phyloP scores from a whole-genome alignment of 30 jellyfish, hydroid and myxozoan genomes.

The Hydractinia symbiolongicarpus region DNA sequence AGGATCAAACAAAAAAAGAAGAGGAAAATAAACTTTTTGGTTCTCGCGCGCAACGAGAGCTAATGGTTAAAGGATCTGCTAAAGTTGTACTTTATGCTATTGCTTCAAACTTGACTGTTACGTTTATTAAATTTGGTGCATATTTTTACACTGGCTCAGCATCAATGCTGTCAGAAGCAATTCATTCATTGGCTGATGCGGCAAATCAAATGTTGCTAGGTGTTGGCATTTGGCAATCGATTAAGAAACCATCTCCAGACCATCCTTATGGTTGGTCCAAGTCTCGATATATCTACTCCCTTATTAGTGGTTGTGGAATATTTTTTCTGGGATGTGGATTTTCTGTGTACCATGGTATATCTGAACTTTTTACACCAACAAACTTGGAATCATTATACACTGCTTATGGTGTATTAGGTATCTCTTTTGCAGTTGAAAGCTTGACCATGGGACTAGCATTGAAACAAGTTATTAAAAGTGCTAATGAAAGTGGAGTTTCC shows the following conservation, averaged over 20 bases:
- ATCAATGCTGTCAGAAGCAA: constrained; percentile 85
- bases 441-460: constrained; percentile 63
- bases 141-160: constrained; percentile 97
- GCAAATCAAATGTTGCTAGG: constrained; percentile 93
- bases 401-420: constrained; percentile 89
- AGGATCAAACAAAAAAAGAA: constrained; percentile 81
- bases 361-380: constrained; percentile 66
- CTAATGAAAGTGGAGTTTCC: constrained; percentile 82
- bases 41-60: constrained; percentile 58
- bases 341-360: constrained; percentile 82
- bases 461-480: constrained; percentile 81
- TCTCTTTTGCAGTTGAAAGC: constrained; percentile 79
- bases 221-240: constrained; percentile 87
- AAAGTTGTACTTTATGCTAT: constrained; percentile 92
- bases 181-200: constrained; percentile 94
- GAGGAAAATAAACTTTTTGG: constrained; percentile 79
- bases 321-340: constrained; percentile 94
- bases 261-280: constrained; percentile 99
- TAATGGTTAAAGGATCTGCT: constrained; percentile 84
- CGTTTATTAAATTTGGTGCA: constrained; percentile 81
- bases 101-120: constrained; percentile 91
- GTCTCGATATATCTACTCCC: constrained; percentile 85
- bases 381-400: constrained; percentile 63
- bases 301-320: constrained; percentile 94
- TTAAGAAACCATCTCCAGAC: constrained; percentile 95